Conservation (phyloP, 2,113 vertebrate genomes). For the Platichthys stellatus region DNA sequence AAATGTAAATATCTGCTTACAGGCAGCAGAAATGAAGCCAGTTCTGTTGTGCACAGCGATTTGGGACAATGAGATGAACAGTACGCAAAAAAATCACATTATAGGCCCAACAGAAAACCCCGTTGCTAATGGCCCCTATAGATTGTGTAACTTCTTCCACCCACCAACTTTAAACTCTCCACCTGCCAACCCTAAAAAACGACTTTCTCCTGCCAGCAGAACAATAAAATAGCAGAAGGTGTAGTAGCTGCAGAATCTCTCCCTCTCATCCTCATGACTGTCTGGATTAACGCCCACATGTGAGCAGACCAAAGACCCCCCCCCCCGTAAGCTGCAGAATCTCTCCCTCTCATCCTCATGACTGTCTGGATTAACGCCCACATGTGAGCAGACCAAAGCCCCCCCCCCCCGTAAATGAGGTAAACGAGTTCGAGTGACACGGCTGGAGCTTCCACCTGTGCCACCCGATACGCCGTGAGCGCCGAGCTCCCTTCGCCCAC, state of each 20-base stretch:
- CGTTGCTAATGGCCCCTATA: not conserved
- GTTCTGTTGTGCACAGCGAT: slow-evolving; percentile 2
- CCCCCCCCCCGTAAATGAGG: slow-evolving; percentile 26
- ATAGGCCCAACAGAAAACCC: not conserved
- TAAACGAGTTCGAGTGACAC: slow-evolving; percentile 32
- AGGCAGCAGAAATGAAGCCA: not conserved
- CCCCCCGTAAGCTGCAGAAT: not conserved
- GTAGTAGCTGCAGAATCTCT: not conserved
- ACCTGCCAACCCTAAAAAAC: not conserved
- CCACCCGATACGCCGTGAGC: slow-evolving; percentile 48
- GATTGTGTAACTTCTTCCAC: not conserved
- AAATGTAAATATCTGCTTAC: slow-evolving; percentile 29
- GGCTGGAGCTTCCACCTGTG: slow-evolving; percentile 52
- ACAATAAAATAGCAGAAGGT: slow-evolving; percentile 9
- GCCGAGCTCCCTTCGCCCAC: slow-evolving; percentile 21
- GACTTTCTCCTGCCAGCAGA: not conserved
- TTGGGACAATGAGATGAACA: not conserved
- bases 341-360: slow-evolving; percentile 7
- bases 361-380: slow-evolving; percentile 17
- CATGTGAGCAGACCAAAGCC: slow-evolving; percentile 20
- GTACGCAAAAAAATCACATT: not conserved
- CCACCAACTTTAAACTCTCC: not conserved
- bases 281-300: slow-evolving; percentile 19
- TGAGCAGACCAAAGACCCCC: slow-evolving; percentile 15
- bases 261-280: slow-evolving; percentile 5